Evolutionary conservation across 2,888 invertebrate species (phyloP), one percentile per base, ranked within the genome.

Genomic region (Clepsis dumicolana): DNA sequence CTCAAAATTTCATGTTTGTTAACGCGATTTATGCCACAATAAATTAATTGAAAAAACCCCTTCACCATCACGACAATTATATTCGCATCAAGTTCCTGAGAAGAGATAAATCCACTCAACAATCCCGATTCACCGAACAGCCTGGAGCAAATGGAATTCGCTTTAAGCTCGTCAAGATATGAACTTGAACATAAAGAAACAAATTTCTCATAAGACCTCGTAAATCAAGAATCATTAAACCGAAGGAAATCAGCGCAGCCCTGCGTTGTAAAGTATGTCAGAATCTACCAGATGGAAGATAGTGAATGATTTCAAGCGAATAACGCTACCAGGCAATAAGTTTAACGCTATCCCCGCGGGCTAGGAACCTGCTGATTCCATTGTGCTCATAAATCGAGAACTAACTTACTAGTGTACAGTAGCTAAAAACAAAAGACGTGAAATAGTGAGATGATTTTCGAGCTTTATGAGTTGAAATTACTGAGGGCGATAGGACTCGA

Each of bases 221-320:
- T 86, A 88, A 82, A 88, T 88, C 87, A 85, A 73, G 72, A 73
- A 76, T 89, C 88, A 87, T 89, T 89, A 89, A 84, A 78, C 75
- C 66, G 70, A 74, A 80, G 80, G 80, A 83, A 84, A 86, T 82
- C 82, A 81, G 77, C 74, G 76, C 82, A 85, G 78, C 81, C 81
- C 82, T 84, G 85, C 38, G 82, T 79, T 83, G 82, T 90, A 90
- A 90, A 89, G 77, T 81, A 87, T 81, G 85, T 88, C 87, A 85
- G 79, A 80, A 82, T 75, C 75, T 77, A 80, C 82, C 81, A 89
- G 90, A 91, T 91, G 87, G 80, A 74, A 85, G 90, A 91, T 91
- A 89, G 85, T 77, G 83, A 83, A 81, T 83, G 88, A 85, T 84
- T 87, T 79, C 75, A 79, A 79, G 76, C 84, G 75, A 81, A 85